These are phyloP conservation scores for Pseudochaenichthys georgianus DNA, from an alignment of 2,797 vertebrate genomes.

Conservation along the genomic window DNA sequence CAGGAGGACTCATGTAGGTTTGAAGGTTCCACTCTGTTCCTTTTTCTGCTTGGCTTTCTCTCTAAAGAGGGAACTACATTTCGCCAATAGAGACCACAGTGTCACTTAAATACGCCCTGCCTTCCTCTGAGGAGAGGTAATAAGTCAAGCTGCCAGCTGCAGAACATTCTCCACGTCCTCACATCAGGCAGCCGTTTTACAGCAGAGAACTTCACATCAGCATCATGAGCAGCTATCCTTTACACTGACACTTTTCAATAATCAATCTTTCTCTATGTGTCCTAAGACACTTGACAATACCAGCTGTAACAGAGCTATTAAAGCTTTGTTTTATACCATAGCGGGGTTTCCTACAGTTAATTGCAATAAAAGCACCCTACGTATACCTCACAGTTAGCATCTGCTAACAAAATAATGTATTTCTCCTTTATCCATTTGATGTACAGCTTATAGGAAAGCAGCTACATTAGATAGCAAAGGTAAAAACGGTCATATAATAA, in stretches of 20 bases:
- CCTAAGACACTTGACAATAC: background rate
- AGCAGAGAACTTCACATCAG: conserved; percentile 21
- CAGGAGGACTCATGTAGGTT: conserved; percentile 56
- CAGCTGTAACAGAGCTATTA: background rate
- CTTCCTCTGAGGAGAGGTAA: conserved; percentile 50
- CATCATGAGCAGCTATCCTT: conserved; percentile 5
- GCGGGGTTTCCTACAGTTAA: background rate
- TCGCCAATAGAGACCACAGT: conserved; percentile 41
- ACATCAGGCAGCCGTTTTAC: conserved; percentile 15
- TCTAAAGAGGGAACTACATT: conserved; percentile 20
- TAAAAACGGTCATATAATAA: too few relatives aligned
- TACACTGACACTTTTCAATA: conserved; percentile 18
- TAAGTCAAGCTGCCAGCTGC: conserved; percentile 55
- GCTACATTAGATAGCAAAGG: background rate
- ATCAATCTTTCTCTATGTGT: conserved; percentile 5
- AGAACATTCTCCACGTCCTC: conserved; percentile 4
- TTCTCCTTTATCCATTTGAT: conserved; percentile 8
- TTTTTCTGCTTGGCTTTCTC: conserved; percentile 15
- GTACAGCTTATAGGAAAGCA: background rate
- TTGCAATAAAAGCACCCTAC: background rate
- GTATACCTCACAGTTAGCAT: background rate
- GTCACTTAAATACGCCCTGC: conserved; percentile 35
- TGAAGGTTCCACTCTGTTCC: conserved; percentile 48
- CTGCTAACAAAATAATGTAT: conserved; percentile 1
- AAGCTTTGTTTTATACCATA: background rate